These are phyloP conservation scores for Zenarchopterus dispar DNA, from an alignment of 2,797 vertebrate species.

Conservation along the genomic window DNA sequence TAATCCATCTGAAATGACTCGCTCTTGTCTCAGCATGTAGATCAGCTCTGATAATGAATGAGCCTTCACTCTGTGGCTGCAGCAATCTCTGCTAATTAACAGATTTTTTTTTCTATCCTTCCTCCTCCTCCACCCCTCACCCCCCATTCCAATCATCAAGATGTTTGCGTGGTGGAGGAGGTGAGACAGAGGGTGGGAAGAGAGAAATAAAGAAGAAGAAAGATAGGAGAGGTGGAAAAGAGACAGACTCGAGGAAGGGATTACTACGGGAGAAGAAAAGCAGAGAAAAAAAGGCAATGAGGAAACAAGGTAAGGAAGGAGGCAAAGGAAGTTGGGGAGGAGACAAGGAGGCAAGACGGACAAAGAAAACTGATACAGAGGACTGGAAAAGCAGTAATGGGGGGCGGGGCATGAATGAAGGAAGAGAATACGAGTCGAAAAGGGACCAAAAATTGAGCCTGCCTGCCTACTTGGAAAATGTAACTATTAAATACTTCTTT, in stretches of 20 bases:
- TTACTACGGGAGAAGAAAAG: neutral
- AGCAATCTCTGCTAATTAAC: constrained; percentile 42
- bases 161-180: constrained; percentile 8
- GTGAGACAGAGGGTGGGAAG: too few relatives aligned
- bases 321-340: neutral
- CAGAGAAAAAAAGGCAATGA: neutral
- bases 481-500: constrained; percentile 22
- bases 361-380: too few relatives aligned
- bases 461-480: neutral
- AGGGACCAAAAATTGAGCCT: too few relatives aligned
- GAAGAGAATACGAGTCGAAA: too few relatives aligned
- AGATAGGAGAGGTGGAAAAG: too few relatives aligned
- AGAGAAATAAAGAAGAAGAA: neutral
- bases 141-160: neutral
- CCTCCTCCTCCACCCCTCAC: constrained; percentile 3
- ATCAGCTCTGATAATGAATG: constrained; percentile 43
- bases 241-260: neutral
- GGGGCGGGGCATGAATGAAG: neutral
- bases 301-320: neutral
- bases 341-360: neutral
- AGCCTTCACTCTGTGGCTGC: constrained; percentile 27
- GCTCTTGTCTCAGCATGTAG: constrained; percentile 33
- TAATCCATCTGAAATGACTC: constrained; percentile 23
- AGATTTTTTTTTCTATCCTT: constrained; percentile 26
- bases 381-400: neutral